These are phyloP conservation scores for Epicampocera succincta DNA, from an alignment of 2,888 invertebrate genomes.

Conservation along the genomic window DNA sequence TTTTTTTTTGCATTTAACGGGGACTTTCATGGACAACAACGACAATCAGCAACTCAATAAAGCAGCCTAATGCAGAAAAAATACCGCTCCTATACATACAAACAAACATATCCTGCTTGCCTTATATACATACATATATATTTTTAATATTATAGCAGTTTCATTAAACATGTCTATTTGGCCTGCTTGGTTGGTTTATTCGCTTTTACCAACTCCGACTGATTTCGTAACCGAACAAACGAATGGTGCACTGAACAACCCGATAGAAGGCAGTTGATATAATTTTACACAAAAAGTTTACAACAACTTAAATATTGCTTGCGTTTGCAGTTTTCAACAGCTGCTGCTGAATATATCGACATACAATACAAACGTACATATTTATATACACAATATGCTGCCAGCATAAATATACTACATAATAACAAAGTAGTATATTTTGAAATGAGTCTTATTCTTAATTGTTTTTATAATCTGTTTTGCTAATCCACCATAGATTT, in stretches of 20 bases:
- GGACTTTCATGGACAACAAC: conserved; percentile 33
- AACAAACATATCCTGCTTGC: too few species aligned
- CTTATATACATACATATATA: background rate
- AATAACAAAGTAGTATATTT: background rate
- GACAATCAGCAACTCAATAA: conserved; percentile 5
- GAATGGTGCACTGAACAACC: conserved; percentile 28
- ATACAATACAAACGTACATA: too few species aligned
- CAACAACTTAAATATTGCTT: conserved; percentile 11
- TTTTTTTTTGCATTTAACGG: conserved; percentile 20
- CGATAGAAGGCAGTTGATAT: conserved; percentile 35
- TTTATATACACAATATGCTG: background rate
- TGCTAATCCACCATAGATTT: conserved; percentile 19
- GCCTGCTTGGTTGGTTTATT: conserved; percentile 28
- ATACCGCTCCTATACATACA: conserved; percentile 12
- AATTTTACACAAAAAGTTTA: conserved; percentile 1
- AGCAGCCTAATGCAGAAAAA: conserved; percentile 17
- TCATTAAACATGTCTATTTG: conserved; percentile 23
- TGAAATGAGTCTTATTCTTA: conserved; percentile 12
- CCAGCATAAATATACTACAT: too few species aligned
- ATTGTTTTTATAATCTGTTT: background rate
- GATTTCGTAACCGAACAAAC: conserved; percentile 51
- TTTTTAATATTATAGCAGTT: conserved; percentile 17
- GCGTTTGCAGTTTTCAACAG: conserved; percentile 6
- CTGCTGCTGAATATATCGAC: conserved; percentile 9
- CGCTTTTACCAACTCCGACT: conserved; percentile 28